Evolutionary conservation across 2,113 vertebrate genomes (phyloP).

Genomic region (Rhodinocichla rosea): DNA sequence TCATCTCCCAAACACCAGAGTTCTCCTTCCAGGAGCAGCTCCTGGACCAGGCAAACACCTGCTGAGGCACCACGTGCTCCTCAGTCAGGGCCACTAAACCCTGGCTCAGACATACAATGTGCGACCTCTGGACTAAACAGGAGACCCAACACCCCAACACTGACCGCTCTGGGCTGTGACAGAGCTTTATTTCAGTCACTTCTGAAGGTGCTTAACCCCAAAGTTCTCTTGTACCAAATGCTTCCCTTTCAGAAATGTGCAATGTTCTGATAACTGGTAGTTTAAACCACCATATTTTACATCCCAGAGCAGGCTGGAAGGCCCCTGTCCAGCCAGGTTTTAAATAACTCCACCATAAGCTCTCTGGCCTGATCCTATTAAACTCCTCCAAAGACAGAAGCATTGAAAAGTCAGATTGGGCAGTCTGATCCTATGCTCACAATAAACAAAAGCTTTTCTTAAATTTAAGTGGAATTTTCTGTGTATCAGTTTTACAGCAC

Average conservation of each 20-base stretch:
- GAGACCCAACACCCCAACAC: neutral
- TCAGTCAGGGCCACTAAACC: neutral
- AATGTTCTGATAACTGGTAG: neutral
- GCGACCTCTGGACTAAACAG: neutral
- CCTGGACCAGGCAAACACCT: neutral
- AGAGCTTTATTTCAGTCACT: neutral
- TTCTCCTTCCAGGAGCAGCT: neutral
- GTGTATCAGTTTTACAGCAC: neutral
- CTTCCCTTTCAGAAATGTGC: neutral
- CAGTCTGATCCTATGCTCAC: neutral
- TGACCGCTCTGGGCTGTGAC: rapidly evolving
- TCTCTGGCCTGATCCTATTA: neutral
- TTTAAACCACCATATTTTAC: neutral
- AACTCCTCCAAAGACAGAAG: neutral
- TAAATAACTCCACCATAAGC: neutral
- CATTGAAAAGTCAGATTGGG: neutral
- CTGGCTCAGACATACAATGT: neutral
- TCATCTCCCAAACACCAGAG: neutral
- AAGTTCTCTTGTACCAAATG: neutral
- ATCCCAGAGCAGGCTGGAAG: neutral
- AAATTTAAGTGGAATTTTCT: neutral
- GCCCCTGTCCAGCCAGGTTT: rapidly evolving
- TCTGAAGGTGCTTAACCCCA: neutral
- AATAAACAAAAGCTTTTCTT: neutral
- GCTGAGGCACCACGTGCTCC: neutral